phyloP scores from a whole-genome alignment of 2,888 invertebrate species.

The Eupithecia exiguata region DNA sequence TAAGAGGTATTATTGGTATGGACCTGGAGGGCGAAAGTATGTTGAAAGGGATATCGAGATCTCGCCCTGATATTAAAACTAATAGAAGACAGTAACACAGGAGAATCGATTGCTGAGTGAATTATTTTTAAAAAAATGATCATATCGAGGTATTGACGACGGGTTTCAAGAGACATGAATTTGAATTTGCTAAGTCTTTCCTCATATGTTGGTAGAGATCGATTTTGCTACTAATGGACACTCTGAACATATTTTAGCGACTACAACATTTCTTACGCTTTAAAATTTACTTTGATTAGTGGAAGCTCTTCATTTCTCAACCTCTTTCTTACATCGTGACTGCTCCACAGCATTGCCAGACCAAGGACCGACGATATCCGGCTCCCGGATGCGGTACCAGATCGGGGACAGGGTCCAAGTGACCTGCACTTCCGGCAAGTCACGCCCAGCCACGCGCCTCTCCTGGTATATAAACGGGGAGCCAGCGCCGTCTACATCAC shows the following conservation, averaged over 20 bases:
- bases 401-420: constrained; percentile 91
- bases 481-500: constrained; percentile 84
- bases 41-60: no score
- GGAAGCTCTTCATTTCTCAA: neutral
- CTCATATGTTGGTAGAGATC: no score
- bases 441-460: constrained; percentile 91
- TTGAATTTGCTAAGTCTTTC: no score
- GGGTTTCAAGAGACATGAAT: no score
- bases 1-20: no score
- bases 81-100: no score
- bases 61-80: no score
- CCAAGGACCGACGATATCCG: constrained; percentile 91
- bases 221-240: no score
- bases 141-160: no score
- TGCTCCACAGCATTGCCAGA: constrained; percentile 88
- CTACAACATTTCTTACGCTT: neutral
- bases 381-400: constrained; percentile 91
- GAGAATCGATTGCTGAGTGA: no score
- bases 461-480: constrained; percentile 95
- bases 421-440: constrained; percentile 92
- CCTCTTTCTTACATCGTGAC: neutral
- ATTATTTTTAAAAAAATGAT: no score
- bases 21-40: no score
- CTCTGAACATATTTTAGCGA: neutral
- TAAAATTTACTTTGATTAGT: neutral